A percentile compares a stretch with the other conserved stretches of the same genome.
Evolutionary conservation across 2,113 vertebrate genomes (phyloP).

Genomic region (Tachysurus fulvidraco): DNA sequence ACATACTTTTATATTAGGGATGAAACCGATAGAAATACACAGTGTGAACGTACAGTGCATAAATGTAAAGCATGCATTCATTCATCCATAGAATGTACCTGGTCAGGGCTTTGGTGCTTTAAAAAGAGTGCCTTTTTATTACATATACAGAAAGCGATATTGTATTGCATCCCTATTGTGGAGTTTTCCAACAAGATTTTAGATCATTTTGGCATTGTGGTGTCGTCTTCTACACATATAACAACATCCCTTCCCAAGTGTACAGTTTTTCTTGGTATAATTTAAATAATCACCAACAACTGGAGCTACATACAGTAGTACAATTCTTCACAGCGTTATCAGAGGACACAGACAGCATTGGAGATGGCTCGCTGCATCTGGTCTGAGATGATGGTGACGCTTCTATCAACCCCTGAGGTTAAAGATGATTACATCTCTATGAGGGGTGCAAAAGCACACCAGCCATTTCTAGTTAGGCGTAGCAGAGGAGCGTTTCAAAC

Average conservation of each 20-base stretch:
- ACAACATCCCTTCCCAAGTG: neutral
- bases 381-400: slow-evolving; percentile 14
- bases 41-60: neutral
- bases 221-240: neutral
- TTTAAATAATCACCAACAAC: slow-evolving; percentile 43
- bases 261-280: slow-evolving; percentile 13
- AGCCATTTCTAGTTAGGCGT: slow-evolving; percentile 15
- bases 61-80: neutral
- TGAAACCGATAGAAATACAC: neutral
- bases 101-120: neutral
- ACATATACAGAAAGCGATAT: neutral
- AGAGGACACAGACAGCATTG: slow-evolving; percentile 19
- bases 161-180: neutral
- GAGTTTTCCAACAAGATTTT: neutral
- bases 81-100: neutral
- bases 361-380: slow-evolving; percentile 21
- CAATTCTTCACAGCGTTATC: slow-evolving; percentile 28
- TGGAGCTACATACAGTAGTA: slow-evolving; percentile 30
- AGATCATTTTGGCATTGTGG: neutral
- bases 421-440: slow-evolving; percentile 50
- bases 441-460: slow-evolving; percentile 35
- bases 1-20: neutral
- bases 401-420: slow-evolving; percentile 31
- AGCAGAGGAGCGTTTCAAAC: slow-evolving; percentile 9
- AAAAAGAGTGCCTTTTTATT: neutral